A percentile compares a stretch with the other conserved stretches of the same genome.
These are phyloP conservation scores for Aporophyla nigra DNA, from an alignment of 2,888 invertebrate genomes.

Conservation along the genomic window DNA sequence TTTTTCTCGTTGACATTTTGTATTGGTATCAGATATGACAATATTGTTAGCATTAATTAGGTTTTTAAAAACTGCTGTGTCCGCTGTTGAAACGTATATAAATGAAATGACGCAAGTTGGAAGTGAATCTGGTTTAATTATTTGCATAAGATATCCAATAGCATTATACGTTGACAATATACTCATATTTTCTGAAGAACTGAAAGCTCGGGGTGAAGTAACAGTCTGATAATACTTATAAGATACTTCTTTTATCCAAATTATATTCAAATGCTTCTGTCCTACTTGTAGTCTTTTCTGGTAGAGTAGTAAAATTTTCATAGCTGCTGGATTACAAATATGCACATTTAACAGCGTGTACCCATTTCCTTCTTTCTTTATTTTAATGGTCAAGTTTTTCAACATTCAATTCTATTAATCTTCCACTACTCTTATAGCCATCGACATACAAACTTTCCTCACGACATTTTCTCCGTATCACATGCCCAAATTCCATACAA, in stretches of 20 bases:
- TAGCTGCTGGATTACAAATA: background rate
- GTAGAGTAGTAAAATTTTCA: background rate
- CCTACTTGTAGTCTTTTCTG: background rate
- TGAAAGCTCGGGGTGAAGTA: background rate
- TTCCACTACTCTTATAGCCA: too few relatives aligned
- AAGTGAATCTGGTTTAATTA: background rate
- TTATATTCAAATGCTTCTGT: background rate
- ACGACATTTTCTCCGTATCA: too few relatives aligned
- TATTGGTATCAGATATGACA: conserved; percentile 2
- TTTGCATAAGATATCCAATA: background rate
- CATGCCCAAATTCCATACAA: too few relatives aligned
- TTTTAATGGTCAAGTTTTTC: background rate
- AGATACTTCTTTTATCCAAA: background rate
- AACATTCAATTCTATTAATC: background rate
- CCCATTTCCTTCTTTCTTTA: background rate
- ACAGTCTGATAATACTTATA: background rate
- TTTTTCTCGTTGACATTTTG: background rate
- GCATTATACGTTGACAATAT: too few relatives aligned
- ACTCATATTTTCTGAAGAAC: too few relatives aligned
- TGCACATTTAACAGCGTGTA: background rate
- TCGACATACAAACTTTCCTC: too few relatives aligned
- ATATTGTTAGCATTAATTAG: conserved; percentile 29
- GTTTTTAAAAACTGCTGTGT: background rate
- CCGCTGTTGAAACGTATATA: background rate
- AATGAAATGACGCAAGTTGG: background rate